Conservation (phyloP, 2,797 vertebrate genomes). For the Hybognathus amarus region DNA sequence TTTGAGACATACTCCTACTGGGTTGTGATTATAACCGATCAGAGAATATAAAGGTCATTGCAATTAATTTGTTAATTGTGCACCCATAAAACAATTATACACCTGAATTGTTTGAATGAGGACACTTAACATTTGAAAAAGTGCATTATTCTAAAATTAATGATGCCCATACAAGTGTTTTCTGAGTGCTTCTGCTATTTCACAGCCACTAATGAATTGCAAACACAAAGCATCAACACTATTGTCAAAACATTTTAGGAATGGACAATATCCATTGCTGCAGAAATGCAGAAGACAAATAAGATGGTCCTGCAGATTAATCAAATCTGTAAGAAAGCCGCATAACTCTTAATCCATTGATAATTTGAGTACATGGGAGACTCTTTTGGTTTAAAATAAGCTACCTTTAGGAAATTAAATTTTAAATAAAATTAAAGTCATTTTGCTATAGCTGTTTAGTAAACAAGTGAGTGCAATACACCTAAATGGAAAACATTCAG, state of each 20-base stretch:
- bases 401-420: background rate
- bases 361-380: background rate
- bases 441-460: background rate
- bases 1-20: background rate
- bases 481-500: background rate
- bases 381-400: background rate
- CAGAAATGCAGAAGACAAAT: background rate
- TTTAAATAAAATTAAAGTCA: background rate
- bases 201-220: constrained; percentile 10
- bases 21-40: background rate
- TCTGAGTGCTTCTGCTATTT: constrained; percentile 23
- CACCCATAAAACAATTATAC: constrained; percentile 56
- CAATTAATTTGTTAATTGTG: constrained; percentile 50
- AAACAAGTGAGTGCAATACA: background rate
- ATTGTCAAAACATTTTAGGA: constrained; percentile 17
- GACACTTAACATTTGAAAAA: constrained; percentile 37
- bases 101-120: constrained; percentile 36
- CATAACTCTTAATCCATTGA: background rate
- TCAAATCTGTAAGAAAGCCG: background rate
- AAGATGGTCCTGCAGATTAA: background rate
- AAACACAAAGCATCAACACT: constrained; percentile 7
- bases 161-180: constrained; percentile 11
- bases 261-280: background rate
- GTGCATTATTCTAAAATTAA: constrained; percentile 42
- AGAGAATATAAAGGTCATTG: constrained; percentile 15